Base-by-base conservation (phyloP, 2,113 vertebrate species). In the Tyto alba region DNA sequence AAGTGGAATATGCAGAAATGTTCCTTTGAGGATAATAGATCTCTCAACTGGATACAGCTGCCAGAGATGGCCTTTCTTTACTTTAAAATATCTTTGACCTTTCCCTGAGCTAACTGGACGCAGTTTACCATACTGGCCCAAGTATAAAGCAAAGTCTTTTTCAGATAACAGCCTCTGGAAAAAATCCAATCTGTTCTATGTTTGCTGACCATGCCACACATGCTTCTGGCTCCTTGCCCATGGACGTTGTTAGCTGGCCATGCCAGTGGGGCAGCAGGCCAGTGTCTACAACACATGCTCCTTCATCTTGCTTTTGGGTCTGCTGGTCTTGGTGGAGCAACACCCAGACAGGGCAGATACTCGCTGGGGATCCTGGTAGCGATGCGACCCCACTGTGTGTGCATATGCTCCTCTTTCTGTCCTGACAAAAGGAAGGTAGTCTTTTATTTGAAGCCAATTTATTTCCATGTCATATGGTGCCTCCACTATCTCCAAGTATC, bases 81-180 rank as follows among this genome's bases (percentile, higher is more conserved):
- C 83, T 97, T 94, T 80, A 94, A 96, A 96, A 93, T 93, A 79
- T 83, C 67, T 77, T 93, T 96, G 94, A 95, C 95, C 95, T 97
- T 97, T 96, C 73, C 67, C 73, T 90, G 71, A 93, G 89, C 89
- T 97, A 96, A 96, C 79, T 82, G 85, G 95, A 91, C 30, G 47
- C 47, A 81, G 78, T 86, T 97, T 96, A 92, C 94, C 93, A 90
- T 67, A 78, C 81, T 89, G 85, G 88, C 79, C 68, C 21, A 60
- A 84, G 75, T 9, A 90, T 74, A 86, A 96, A 91, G 93, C 90
- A 67, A 80, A 95, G 48, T 29, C 90, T 93, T 89, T 88, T 82
- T 55, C 56, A 11, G 40, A 45, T 89, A 96, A 89, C 53, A 88
- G 81, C 78, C 48, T 68, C 17, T 93, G 81, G 94, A 93, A 95